Evolutionary conservation across 2,797 vertebrate species (phyloP).

Genomic region (Leontopithecus rosalia): DNA sequence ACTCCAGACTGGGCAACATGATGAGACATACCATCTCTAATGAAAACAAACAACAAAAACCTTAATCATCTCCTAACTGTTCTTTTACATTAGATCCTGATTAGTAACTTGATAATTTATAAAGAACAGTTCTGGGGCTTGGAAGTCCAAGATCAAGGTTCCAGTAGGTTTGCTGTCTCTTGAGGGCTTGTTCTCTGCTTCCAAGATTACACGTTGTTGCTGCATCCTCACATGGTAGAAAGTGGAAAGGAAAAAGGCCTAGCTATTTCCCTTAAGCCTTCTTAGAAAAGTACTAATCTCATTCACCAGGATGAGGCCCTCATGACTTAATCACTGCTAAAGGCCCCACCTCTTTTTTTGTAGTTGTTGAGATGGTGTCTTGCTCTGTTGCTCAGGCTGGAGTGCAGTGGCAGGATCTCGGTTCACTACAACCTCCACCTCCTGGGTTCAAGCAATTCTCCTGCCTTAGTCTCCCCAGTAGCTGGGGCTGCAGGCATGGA

Average conservation of each 20-base stretch:
- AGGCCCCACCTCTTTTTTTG: background rate
- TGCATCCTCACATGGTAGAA: background rate
- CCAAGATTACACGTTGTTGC: background rate
- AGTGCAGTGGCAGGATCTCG: background rate
- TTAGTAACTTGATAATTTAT: background rate
- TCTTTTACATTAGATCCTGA: background rate
- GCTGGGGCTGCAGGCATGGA: background rate
- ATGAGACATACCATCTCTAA: background rate
- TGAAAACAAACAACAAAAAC: background rate
- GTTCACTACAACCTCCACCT: background rate
- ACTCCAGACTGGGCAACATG: background rate
- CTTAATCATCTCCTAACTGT: background rate
- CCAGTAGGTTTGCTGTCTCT: background rate
- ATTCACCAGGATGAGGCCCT: background rate
- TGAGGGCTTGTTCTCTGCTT: background rate
- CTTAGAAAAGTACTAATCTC: background rate
- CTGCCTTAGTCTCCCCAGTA: background rate
- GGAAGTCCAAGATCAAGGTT: background rate
- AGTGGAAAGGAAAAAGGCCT: background rate
- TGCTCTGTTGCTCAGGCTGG: background rate
- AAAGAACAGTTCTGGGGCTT: background rate
- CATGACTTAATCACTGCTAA: background rate
- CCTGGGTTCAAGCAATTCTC: background rate
- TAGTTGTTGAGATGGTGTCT: background rate
- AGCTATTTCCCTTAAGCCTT: background rate